Evolutionary conservation across 2,113 vertebrate species (phyloP).

Genomic region (Bos indicus): DNA sequence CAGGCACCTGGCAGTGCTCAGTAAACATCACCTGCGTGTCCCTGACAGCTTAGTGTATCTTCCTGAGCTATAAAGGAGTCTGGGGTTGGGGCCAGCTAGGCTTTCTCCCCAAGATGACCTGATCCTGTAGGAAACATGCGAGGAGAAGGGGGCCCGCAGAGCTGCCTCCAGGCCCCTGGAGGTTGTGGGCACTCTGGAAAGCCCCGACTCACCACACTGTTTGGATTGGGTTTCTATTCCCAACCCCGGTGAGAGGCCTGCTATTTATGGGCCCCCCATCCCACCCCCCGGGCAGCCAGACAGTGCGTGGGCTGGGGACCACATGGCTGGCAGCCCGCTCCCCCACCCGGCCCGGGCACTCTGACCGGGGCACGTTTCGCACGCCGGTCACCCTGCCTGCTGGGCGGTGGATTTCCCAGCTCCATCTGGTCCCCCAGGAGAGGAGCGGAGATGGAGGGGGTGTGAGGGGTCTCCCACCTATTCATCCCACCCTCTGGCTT

Average conservation of each 20-base stretch:
- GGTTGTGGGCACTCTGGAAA: conserved; percentile 63
- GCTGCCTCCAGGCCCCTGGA: not conserved
- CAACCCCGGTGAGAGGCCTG: conserved; percentile 61
- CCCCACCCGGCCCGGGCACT: not conserved
- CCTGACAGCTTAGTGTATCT: not conserved
- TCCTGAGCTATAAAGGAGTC: not conserved
- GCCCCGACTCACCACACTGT: conserved; percentile 64
- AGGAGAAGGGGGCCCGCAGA: conserved; percentile 17
- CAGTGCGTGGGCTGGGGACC: conserved; percentile 67
- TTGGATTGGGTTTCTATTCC: conserved; percentile 74
- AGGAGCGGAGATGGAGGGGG: not conserved
- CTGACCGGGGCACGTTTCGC: conserved; percentile 58
- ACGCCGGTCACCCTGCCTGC: not conserved
- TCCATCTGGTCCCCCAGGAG: not conserved
- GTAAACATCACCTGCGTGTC: not conserved
- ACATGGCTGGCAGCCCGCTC: conserved; percentile 52
- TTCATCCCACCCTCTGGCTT: not conserved
- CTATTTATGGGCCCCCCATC: conserved; percentile 68
- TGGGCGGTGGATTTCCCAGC: not conserved
- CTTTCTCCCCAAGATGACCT: conserved; percentile 15
- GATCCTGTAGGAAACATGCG: not conserved
- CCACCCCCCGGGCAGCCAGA: conserved; percentile 65
- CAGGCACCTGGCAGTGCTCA: not conserved
- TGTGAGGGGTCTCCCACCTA: too few species aligned
- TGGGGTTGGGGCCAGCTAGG: not conserved